Evolutionary conservation across 2,797 vertebrate species (phyloP), one percentile per base, ranked within the genome.

Genomic region (Sylvilagus floridanus): DNA sequence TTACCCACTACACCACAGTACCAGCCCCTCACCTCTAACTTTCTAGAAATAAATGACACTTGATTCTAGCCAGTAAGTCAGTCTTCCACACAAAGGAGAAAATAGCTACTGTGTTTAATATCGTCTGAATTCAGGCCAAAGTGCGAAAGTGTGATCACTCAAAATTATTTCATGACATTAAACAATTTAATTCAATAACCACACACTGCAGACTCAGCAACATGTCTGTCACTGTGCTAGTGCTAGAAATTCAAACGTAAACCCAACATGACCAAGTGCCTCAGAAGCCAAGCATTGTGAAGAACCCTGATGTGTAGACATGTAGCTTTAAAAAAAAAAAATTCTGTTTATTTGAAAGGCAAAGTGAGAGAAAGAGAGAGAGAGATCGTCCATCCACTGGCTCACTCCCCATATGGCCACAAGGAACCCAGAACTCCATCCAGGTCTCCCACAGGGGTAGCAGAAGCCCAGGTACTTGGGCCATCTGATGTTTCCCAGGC

Each of bases 31-130:
- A 21, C 2, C 32, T 93, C 1, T 22, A 72, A 50, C 16, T 86
- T 95, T 76, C 54, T 60, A 82, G 54, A 65, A 86, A 47, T 21
- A 92, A 85, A 22, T 71, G 81, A 69, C 21, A n/a, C 54, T 89
- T 86, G 79, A 22, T 92, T 24, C 4, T 32, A 14, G 57, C 1
- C 30, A 60, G 72, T 50, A 62, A 68, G 19, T 6, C 26, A 30
- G 17, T 81, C 52, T 88, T 69, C 24, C 35, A 84, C 68, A 75
- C 24, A 42, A 72, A 63, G 65, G 19, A 1, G 21, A 63, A 63
- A 30, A 42, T 1, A 83, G 12, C 3, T 66, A 66, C 5, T 76
- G 32, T 4, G 4, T 82, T 93, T 88, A 30, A 69, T 71, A 11
- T 47, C 57, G 24, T 81, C 71, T 11, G 7, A 17, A 73, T 63